phyloP scores from a whole-genome alignment of 2,113 vertebrate species.

The Austrofundulus limnaeus region DNA sequence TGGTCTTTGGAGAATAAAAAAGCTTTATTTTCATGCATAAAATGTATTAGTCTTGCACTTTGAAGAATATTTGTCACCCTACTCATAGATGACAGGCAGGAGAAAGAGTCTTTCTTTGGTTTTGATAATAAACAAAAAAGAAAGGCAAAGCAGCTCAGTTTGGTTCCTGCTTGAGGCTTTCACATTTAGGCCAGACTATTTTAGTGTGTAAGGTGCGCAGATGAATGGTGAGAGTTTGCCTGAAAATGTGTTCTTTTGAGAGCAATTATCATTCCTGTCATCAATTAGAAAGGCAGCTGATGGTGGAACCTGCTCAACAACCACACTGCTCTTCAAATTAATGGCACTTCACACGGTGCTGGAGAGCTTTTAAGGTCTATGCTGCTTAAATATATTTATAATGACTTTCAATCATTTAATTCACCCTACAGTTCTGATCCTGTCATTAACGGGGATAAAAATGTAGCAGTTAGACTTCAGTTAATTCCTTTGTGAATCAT shows the following conservation, averaged over 20 bases:
- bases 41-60: slow-evolving; percentile 57
- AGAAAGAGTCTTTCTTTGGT: slow-evolving; percentile 40
- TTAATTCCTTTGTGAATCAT: background rate
- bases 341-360: slow-evolving; percentile 57
- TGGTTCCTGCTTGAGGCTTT: slow-evolving; percentile 32
- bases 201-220: background rate
- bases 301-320: slow-evolving; percentile 46
- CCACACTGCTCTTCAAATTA: slow-evolving; percentile 49
- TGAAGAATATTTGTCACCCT: slow-evolving; percentile 52
- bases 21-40: slow-evolving; percentile 55
- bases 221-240: slow-evolving; percentile 27
- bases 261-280: slow-evolving; percentile 47
- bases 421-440: slow-evolving; percentile 14
- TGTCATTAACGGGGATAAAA: slow-evolving; percentile 7
- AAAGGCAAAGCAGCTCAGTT: slow-evolving; percentile 30
- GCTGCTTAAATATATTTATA: slow-evolving; percentile 42
- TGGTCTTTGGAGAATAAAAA: slow-evolving; percentile 59
- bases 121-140: slow-evolving; percentile 37
- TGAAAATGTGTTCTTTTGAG: slow-evolving; percentile 39
- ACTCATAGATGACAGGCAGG: slow-evolving; percentile 59
- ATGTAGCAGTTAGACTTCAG: slow-evolving; percentile 10
- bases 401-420: slow-evolving; percentile 47
- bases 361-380: slow-evolving; percentile 41
- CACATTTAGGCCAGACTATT: slow-evolving; percentile 13
- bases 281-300: slow-evolving; percentile 58